Percentiles rank a stretch among this genome's conserved stretches.
Evolutionary conservation across 2,113 vertebrate genomes (phyloP).

Genomic region (Murina feae): DNA sequence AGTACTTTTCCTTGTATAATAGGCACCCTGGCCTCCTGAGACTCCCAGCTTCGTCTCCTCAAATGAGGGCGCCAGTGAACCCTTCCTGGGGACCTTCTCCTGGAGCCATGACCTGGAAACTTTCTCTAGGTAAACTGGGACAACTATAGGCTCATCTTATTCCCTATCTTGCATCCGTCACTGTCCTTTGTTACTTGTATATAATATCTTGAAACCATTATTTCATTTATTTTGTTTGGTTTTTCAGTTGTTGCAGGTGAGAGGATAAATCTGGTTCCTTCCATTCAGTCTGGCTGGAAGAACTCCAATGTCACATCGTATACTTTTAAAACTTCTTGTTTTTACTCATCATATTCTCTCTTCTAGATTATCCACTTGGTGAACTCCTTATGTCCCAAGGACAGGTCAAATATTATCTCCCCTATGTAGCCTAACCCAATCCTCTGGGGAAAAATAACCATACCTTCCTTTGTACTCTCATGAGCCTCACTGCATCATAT

Average conservation of each 20-base stretch:
- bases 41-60: not conserved
- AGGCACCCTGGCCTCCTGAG: not conserved
- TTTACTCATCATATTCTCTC: not conserved
- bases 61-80: not conserved
- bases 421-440: not conserved
- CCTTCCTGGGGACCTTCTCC: not conserved
- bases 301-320: not conserved
- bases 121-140: not conserved
- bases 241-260: not conserved
- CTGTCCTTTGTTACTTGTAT: not conserved
- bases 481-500: not conserved
- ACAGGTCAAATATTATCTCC: not conserved
- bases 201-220: not conserved
- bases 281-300: slow-evolving; percentile 1
- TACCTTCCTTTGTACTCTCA: not conserved
- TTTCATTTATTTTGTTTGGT: not conserved
- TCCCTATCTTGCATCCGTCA: not conserved
- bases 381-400: not conserved
- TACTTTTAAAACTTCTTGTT: not conserved
- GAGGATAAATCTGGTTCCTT: not conserved
- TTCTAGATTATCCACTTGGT: not conserved
- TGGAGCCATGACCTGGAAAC: not conserved
- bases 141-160: not conserved
- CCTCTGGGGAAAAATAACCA: not conserved
- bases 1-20: not conserved